phyloP scores from a whole-genome alignment of 2,888 invertebrate genomes.

The Diachrysia chrysitis region DNA sequence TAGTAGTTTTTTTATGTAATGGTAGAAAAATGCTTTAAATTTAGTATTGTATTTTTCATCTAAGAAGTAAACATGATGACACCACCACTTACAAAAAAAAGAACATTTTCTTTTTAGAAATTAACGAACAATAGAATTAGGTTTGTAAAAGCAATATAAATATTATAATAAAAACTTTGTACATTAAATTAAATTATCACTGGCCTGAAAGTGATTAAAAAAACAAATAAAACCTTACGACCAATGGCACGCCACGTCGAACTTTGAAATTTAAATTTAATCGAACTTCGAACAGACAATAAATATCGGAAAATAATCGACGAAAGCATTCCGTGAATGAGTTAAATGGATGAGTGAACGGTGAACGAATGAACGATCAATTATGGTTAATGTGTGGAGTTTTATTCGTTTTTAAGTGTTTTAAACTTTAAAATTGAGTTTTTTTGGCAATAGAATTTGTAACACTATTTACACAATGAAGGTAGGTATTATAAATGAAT shows the following conservation, averaged over 20 bases:
- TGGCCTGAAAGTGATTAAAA: background rate
- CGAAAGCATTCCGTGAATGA: conserved; percentile 46
- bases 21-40: no score
- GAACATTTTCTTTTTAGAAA: no score
- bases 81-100: no score
- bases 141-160: no score
- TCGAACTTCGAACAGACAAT: conserved; percentile 20
- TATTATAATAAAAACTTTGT: no score
- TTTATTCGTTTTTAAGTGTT: conserved; percentile 26
- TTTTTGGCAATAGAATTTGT: background rate
- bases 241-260: conserved; percentile 6
- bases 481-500: no score
- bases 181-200: no score
- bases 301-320: conserved; percentile 59
- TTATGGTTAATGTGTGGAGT: conserved; percentile 44
- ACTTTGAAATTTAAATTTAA: conserved; percentile 40
- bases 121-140: no score
- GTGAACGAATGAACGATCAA: conserved; percentile 53
- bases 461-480: no score
- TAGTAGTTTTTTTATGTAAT: no score
- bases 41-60: no score
- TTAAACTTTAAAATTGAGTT: background rate
- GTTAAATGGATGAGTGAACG: conserved; percentile 50
- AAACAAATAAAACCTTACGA: background rate
- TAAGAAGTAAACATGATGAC: no score